A percentile compares a stretch with the other conserved stretches of the same genome.
Conservation (phyloP, 1,140 invertebrate species). For the Whitmania pigra region DNA sequence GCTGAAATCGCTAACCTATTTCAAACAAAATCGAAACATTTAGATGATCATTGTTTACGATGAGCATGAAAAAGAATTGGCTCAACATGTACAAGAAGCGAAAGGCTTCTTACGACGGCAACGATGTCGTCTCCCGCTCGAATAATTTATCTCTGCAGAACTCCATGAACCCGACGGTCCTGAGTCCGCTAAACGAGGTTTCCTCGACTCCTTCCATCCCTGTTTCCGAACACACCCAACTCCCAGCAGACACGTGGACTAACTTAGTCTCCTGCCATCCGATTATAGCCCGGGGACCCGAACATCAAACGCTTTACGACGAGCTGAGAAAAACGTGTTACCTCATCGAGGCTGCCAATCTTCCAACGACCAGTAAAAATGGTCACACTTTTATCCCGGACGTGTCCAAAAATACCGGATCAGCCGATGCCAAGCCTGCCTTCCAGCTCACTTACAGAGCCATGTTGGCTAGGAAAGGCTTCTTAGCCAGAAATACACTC, state of each 20-base stretch:
- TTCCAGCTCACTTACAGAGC: slow-evolving; percentile 20
- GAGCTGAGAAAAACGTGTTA: background rate
- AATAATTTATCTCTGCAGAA: slow-evolving; percentile 10
- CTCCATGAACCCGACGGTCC: background rate
- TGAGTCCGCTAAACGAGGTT: background rate
- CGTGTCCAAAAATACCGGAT: background rate
- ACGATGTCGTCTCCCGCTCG: background rate
- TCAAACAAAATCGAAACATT: too few relatives aligned
- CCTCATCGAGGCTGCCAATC: background rate
- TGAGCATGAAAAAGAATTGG: too few relatives aligned
- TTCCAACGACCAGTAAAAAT: too few relatives aligned
- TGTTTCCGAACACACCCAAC: too few relatives aligned
- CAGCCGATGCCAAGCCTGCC: background rate
- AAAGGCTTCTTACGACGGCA: background rate
- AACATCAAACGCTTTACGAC: background rate
- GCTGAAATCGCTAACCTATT: too few relatives aligned
- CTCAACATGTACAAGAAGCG: slow-evolving; percentile 6
- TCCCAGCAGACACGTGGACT: too few relatives aligned
- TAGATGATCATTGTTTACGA: too few relatives aligned
- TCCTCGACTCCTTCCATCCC: too few relatives aligned
- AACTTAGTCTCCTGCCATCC: too few relatives aligned
- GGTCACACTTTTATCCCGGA: background rate
- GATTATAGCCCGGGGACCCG: background rate
- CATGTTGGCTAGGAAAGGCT: slow-evolving; percentile 22
- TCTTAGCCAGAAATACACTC: slow-evolving; percentile 20